Conservation (phyloP, 2,113 vertebrate genomes). For the Ivindomyrus marchei region DNA sequence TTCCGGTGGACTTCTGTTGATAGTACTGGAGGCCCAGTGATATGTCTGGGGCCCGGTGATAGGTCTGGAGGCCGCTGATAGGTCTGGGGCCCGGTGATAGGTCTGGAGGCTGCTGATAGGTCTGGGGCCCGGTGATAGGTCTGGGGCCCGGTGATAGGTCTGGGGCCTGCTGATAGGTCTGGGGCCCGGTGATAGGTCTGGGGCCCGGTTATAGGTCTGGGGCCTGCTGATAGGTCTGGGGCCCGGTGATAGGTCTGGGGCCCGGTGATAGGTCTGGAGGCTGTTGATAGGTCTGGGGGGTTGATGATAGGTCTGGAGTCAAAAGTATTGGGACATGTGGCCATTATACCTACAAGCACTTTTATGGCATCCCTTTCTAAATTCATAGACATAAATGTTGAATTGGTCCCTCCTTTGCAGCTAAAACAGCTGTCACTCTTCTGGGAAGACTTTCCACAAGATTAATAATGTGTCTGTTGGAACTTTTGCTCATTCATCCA, state of each 20-base stretch:
- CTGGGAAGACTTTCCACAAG: neutral
- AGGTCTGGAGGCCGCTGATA: too few species aligned
- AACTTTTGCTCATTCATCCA: neutral
- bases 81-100: neutral
- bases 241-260: neutral
- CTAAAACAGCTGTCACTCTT: neutral
- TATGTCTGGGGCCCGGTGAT: too few species aligned
- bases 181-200: too few species aligned
- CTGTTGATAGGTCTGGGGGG: neutral
- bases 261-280: neutral
- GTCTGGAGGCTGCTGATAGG: neutral
- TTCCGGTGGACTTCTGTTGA: too few species aligned
- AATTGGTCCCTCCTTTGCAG: too few species aligned
- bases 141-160: too few species aligned
- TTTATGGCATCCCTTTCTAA: neutral
- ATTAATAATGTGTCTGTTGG: neutral
- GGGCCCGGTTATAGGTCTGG: too few species aligned
- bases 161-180: too few species aligned
- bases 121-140: neutral
- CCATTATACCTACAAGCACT: neutral
- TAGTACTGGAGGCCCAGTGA: too few species aligned
- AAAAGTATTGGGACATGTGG: neutral
- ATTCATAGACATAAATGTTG: neutral
- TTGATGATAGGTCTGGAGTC: too few species aligned
- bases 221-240: too few species aligned